These are phyloP conservation scores for Erythrocercus mccallii DNA, from an alignment of 2,113 vertebrate species.

Conservation along the genomic window DNA sequence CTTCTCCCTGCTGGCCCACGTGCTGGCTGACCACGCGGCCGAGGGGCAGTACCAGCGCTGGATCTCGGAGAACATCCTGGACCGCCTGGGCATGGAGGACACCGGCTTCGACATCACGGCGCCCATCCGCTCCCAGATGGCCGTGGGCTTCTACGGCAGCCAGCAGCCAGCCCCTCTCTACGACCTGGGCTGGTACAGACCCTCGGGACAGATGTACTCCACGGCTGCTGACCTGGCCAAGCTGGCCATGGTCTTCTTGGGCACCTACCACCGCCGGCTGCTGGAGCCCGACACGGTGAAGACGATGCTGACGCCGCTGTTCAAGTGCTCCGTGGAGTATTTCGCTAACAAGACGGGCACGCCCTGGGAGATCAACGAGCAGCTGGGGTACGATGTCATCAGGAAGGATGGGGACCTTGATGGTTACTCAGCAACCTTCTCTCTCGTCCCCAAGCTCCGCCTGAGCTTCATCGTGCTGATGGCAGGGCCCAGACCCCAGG, in stretches of 20 bases:
- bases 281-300: slow-evolving; percentile 81
- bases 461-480: slow-evolving; percentile 86
- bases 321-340: slow-evolving; percentile 80
- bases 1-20: slow-evolving; percentile 86
- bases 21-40: slow-evolving; percentile 76
- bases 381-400: slow-evolving; percentile 81
- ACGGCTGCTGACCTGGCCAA: slow-evolving; percentile 87
- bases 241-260: slow-evolving; percentile 82
- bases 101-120: slow-evolving; percentile 83
- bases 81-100: slow-evolving; percentile 84
- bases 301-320: slow-evolving; percentile 82
- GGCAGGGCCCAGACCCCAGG: slow-evolving; percentile 81
- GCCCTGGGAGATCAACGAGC: slow-evolving; percentile 88
- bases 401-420: slow-evolving; percentile 91
- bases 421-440: slow-evolving; percentile 85
- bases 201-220: slow-evolving; percentile 93
- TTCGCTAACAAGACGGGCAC: slow-evolving; percentile 88
- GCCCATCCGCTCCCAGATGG: slow-evolving; percentile 73
- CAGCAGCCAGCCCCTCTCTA: slow-evolving; percentile 82
- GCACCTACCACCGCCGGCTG: slow-evolving; percentile 69
- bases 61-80: slow-evolving; percentile 81
- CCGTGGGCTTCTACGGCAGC: slow-evolving; percentile 83
- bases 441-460: slow-evolving; percentile 83
- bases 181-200: slow-evolving; percentile 90
- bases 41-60: slow-evolving; percentile 85